Evolutionary conservation across 2,113 vertebrate species (phyloP), one percentile per base, ranked within the genome.

Genomic region (Dasyurus viverrinus): DNA sequence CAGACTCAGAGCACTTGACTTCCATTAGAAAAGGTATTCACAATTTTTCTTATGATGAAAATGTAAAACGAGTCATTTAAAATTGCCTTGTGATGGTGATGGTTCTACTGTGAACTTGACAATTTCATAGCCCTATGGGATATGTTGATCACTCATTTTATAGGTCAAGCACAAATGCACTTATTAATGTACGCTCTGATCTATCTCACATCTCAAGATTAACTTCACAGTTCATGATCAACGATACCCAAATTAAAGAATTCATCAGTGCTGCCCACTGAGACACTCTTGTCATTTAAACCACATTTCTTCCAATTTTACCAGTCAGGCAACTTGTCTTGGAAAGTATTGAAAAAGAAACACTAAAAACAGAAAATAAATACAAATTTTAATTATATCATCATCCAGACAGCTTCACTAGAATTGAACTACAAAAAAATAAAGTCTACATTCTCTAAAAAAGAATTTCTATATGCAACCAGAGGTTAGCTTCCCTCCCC

Each of bases 221-320:
- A 96, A 97, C 97, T 97, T 98, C 97, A 97, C 97, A 97, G 97
- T 92, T n/a, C 95, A 96, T 98, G 97, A 98, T 98, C 97, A 98
- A 97, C 95, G 96, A 95, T 97, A 97, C 90, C 93, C 94, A 97
- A 97, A 97, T 98, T 96, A 98, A 98, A 97, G 96, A 90, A 95
- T 98, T 96, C 96, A 96, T 97, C 97, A 96, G 94, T 22, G 57
- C 55, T 95, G 96, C 96, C 97, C 97, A 52, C 54, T 90, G 97
- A 97, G 98, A 98, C 97, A 98, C 94, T 95, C 96, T 97, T 19
- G 2, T 97, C 97, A 98, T 98, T 98, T 97, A 95, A 93, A 97
- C 57, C 94, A 89, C 96, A 96, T 97, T 97, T 97, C 95, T 95
- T 97, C 94, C 54, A 92, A 90, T 94, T 96, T 14, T 97, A 97